These are phyloP conservation scores for Drosophila parabipectinata DNA, from an alignment of 1,140 invertebrate genomes.

Conservation along the genomic window DNA sequence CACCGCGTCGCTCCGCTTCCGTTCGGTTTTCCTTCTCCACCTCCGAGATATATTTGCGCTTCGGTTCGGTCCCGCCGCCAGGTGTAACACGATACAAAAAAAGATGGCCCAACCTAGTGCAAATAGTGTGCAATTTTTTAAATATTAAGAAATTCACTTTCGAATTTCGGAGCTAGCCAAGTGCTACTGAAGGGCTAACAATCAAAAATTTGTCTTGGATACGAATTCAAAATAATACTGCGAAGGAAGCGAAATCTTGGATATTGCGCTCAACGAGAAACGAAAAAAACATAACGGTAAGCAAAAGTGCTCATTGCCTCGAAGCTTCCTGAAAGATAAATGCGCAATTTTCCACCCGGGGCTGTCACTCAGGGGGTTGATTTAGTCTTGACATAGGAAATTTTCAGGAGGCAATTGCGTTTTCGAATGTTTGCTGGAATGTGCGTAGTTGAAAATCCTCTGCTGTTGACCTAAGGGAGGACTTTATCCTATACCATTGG, in stretches of 20 bases:
- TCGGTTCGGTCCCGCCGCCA: constrained; percentile 12
- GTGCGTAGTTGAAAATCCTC: constrained; percentile 20
- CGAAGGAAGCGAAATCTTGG: constrained; percentile 11
- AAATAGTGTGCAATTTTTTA: constrained; percentile 38
- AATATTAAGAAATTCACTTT: constrained; percentile 36
- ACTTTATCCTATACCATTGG: too few relatives aligned
- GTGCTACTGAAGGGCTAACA: constrained; percentile 18
- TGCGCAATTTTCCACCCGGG: constrained; percentile 18
- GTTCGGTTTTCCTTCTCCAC: not conserved
- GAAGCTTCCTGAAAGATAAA: constrained; percentile 13
- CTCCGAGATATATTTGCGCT: not conserved
- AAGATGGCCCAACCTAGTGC: constrained; percentile 35
- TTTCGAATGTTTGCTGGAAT: constrained; percentile 16
- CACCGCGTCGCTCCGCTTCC: constrained; percentile 17
- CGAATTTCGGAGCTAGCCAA: constrained; percentile 13
- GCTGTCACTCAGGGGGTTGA: constrained; percentile 15
- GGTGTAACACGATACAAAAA: constrained; percentile 14
- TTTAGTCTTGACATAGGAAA: constrained; percentile 4
- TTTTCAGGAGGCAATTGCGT: constrained; percentile 14
- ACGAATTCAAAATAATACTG: not conserved
- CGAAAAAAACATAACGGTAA: constrained; percentile 16
- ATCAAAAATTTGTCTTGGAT: not conserved
- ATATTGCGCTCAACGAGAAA: constrained; percentile 9
- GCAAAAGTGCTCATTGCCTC: not conserved
- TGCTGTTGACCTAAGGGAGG: too few relatives aligned